Evolutionary conservation across 2,113 vertebrate genomes (phyloP).

Genomic region (Mungos mungo): DNA sequence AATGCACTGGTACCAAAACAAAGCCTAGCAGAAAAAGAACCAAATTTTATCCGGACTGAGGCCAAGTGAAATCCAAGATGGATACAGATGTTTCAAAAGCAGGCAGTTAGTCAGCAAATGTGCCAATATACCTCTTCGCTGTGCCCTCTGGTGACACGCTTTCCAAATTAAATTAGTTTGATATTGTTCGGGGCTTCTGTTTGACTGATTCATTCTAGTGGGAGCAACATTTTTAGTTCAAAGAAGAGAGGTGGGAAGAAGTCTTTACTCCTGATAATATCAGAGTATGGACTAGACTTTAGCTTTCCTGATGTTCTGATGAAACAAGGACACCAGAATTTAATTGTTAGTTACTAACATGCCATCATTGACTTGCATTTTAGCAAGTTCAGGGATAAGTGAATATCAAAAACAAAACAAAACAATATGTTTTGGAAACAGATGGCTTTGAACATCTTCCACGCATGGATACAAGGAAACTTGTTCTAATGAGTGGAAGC

Average conservation of each 20-base stretch:
- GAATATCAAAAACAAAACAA: neutral
- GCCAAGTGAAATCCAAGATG: slow-evolving; percentile 45
- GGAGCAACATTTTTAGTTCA: slow-evolving; percentile 6
- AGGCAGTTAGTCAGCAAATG: slow-evolving; percentile 33
- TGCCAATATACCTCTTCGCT: neutral
- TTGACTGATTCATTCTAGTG: slow-evolving; percentile 6
- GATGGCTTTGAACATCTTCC: neutral
- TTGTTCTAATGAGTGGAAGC: neutral
- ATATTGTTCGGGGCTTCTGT: neutral
- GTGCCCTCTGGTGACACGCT: slow-evolving; percentile 16
- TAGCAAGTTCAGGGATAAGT: neutral
- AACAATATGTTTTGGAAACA: neutral
- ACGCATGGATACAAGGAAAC: neutral
- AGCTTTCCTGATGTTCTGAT: neutral
- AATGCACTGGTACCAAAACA: slow-evolving; percentile 34
- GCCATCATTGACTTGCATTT: neutral
- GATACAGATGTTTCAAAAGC: slow-evolving; percentile 48
- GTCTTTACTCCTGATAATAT: neutral
- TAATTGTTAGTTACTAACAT: neutral
- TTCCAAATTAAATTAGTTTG: slow-evolving; percentile 52
- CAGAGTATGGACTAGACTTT: neutral
- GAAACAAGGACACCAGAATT: neutral
- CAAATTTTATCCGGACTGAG: slow-evolving; percentile 42
- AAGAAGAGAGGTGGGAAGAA: neutral
- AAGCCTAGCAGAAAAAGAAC: slow-evolving; percentile 25